Base-by-base conservation (phyloP, 2,888 invertebrate species). In the Campoletis raptor region DNA sequence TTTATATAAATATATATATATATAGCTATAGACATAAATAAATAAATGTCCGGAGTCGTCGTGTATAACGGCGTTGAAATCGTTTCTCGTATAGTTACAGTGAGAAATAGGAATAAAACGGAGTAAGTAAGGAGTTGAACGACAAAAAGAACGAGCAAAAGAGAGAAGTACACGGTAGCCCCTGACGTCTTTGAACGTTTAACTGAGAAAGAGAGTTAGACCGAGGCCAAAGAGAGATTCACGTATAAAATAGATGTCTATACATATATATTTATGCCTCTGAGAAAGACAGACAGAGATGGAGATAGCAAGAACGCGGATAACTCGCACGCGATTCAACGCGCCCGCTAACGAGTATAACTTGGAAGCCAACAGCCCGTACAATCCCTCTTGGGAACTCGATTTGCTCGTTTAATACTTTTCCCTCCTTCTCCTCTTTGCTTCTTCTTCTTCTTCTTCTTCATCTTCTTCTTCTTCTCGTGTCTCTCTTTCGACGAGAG, bases 241-340 rank as follows among this genome's bases (percentile, higher is more conserved):
- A 45, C 69, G 57, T 81, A 78, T 81, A 78, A 78, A 86, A 80
- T 40, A 15, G 36, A 70, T 42, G 48, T 42, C 12, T 12, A 61
- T 30, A 30, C 3, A 30, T 15, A 61, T 30, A 61, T 61, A 30
- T 30, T 61, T 12, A 30, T 61, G 57, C 30, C 24, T 61, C 30
- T 3, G 42, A 37, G 67, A 77, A 36, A 85, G 73, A 66, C 45
- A 61, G 67, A 76, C 10, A 69, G 73, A 67, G 83, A 40, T 30
- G 42, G 18, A 79, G 70, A 52, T 40, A 54, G 73, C 67, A 64
- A 54, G 42, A 57, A 81, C 80, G 86, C 74, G 83, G 86, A 86
- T 86, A 84, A 84, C 81, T 86, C 84, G 86, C 86, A 86, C 86
- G 86, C 86, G 83, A 86, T 86, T 86, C 86, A 86, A 86, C 86